Percentiles rank a stretch among this genome's conserved stretches.
phyloP scores from a whole-genome alignment of 2,113 vertebrate genomes.

The Istiophorus platypterus region DNA sequence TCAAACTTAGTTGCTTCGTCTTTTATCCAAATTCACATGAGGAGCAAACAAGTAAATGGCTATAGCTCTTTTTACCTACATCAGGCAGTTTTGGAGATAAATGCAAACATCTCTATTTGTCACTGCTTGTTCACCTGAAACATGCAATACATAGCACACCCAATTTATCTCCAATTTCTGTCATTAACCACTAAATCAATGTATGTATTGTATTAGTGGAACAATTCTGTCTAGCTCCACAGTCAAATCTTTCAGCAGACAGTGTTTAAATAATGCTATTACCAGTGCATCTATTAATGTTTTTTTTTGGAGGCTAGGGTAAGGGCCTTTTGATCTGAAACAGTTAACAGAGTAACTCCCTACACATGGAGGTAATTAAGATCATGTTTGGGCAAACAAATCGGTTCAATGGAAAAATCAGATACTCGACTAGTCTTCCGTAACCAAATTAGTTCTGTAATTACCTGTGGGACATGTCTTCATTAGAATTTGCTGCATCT shows the following conservation, averaged over 20 bases:
- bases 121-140: not conserved
- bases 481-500: slow-evolving; percentile 73
- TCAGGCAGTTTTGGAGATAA: slow-evolving; percentile 21
- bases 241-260: slow-evolving; percentile 15
- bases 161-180: not conserved
- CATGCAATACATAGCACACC: not conserved
- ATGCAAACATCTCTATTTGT: slow-evolving; percentile 24
- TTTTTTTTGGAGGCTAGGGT: slow-evolving; percentile 41
- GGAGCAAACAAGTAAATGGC: slow-evolving; percentile 27
- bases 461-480: slow-evolving; percentile 74
- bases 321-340: slow-evolving; percentile 49
- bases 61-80: slow-evolving; percentile 12
- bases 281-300: slow-evolving; percentile 8
- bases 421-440: slow-evolving; percentile 64
- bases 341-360: slow-evolving; percentile 40
- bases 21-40: slow-evolving; percentile 53
- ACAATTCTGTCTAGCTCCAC: not conserved
- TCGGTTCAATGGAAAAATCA: slow-evolving; percentile 72
- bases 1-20: slow-evolving; percentile 44
- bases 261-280: not conserved
- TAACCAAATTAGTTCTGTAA: slow-evolving; percentile 79
- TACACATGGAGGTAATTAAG: slow-evolving; percentile 57
- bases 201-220: not conserved
- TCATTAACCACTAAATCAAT: not conserved
- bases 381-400: slow-evolving; percentile 70